Evolutionary conservation across 92 coral and sea anemone species (phyloP).

Genomic region (Phenganax stokvisi): DNA sequence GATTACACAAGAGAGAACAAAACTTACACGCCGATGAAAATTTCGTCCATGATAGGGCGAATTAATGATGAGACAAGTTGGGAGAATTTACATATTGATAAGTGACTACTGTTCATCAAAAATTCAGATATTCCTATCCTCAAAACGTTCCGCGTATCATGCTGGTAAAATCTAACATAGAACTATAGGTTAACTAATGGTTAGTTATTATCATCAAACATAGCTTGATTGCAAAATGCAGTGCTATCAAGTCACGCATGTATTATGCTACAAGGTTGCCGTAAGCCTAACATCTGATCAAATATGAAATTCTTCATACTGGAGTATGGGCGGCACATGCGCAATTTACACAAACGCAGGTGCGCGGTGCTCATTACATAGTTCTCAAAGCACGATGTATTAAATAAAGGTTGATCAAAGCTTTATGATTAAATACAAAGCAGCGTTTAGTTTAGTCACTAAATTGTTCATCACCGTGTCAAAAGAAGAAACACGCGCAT

Average conservation of each 20-base stretch:
- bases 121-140: no score
- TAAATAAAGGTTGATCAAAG: slow-evolving; percentile 66
- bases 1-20: slow-evolving; percentile 12
- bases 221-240: no score
- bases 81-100: slow-evolving; percentile 19
- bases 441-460: slow-evolving; percentile 96
- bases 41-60: slow-evolving; percentile 3
- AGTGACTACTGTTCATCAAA: background rate
- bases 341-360: slow-evolving; percentile 20
- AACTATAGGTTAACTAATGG: background rate
- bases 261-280: background rate
- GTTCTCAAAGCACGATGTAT: slow-evolving; percentile 33
- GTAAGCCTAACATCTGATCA: background rate
- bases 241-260: background rate
- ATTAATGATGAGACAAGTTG: slow-evolving; percentile 15
- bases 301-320: slow-evolving; percentile 3
- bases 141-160: background rate
- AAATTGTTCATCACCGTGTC: slow-evolving; percentile 76
- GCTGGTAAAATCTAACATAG: background rate
- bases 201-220: no score
- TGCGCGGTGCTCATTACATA: slow-evolving; percentile 24
- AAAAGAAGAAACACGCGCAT: slow-evolving; percentile 65
- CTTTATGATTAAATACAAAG: slow-evolving; percentile 99
- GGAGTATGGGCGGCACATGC: slow-evolving; percentile 2
- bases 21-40: background rate